These are phyloP conservation scores for Machaerirhynchus nigripectus DNA, from an alignment of 2,113 vertebrate species.

Conservation along the genomic window DNA sequence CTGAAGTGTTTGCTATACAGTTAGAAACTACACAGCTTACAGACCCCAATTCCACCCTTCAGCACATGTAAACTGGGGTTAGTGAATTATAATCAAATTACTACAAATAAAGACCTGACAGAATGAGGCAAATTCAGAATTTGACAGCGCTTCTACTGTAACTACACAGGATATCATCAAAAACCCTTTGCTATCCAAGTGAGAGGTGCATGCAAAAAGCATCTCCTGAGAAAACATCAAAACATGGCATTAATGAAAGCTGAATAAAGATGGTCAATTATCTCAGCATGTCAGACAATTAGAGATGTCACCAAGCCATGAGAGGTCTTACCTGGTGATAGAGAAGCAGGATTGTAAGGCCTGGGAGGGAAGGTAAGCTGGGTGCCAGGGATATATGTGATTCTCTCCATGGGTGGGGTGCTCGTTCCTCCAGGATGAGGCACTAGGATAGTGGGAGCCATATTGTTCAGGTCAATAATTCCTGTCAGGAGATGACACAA, in stretches of 20 bases:
- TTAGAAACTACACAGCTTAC: not conserved
- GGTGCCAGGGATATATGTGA: conserved; percentile 93
- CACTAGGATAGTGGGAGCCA: conserved; percentile 98
- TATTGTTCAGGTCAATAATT: conserved; percentile 98
- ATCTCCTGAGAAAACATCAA: not conserved
- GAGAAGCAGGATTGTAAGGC: conserved; percentile 92
- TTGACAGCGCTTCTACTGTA: not conserved
- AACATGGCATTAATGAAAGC: not conserved
- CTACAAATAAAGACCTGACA: not conserved
- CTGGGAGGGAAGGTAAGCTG: conserved; percentile 93
- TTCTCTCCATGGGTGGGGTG: conserved; percentile 95
- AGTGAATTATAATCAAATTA: not conserved
- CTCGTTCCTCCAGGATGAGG: conserved; percentile 95
- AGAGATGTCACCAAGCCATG: not conserved
- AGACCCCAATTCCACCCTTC: not conserved
- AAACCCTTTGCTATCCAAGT: not conserved
- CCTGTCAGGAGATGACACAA: conserved; percentile 79
- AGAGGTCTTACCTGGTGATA: conserved; percentile 89
- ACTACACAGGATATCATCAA: not conserved
- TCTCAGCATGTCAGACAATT: not conserved
- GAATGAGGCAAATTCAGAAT: not conserved
- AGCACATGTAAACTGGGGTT: not conserved
- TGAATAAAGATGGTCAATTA: not conserved
- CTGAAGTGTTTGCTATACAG: not conserved
- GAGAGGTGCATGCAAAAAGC: not conserved